Percentiles rank a stretch among this genome's conserved stretches.
Conservation (phyloP, 37 sponge, comb jelly and placozoan species). For the Ephydatia muelleri region DNA sequence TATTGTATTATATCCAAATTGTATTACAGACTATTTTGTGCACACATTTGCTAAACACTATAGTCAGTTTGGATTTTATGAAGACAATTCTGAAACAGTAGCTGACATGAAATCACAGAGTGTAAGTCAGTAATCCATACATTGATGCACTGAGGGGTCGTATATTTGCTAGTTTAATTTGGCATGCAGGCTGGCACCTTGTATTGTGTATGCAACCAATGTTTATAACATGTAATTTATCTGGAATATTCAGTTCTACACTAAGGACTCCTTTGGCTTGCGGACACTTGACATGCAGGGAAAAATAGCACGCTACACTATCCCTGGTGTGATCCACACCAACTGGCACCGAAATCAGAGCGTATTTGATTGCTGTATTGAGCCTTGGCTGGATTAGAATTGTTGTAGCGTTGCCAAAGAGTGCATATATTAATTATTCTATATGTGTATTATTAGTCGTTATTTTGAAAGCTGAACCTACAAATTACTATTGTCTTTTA, state of each 20-base stretch:
- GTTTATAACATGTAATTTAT: too few species aligned
- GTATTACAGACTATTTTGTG: neutral
- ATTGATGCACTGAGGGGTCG: neutral
- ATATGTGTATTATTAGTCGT: too few species aligned
- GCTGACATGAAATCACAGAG: neutral
- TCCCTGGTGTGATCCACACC: slow-evolving; percentile 62
- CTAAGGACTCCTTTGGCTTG: slow-evolving; percentile 72
- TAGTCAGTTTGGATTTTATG: slow-evolving; percentile 84
- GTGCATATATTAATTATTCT: neutral
- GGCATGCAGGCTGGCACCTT: too few species aligned
- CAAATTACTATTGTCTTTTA: too few species aligned
- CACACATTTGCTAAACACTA: neutral
- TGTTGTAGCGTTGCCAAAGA: too few species aligned
- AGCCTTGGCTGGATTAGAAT: slow-evolving; percentile 63
- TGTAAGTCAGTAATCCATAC: neutral
- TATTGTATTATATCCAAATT: too few species aligned
- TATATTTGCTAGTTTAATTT: too few species aligned
- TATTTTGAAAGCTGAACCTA: too few species aligned
- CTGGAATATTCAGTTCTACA: slow-evolving; percentile 74
- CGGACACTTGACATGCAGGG: slow-evolving; percentile 49
- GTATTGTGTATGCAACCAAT: too few species aligned
- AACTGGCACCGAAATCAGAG: slow-evolving; percentile 68
- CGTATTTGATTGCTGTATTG: slow-evolving; percentile 67
- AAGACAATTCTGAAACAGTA: slow-evolving; percentile 35
- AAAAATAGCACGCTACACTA: slow-evolving; percentile 14